Percentiles rank a stretch among this genome's conserved stretches.
Conservation (phyloP, 2,888 invertebrate species). For the Mimachlamys varia region DNA sequence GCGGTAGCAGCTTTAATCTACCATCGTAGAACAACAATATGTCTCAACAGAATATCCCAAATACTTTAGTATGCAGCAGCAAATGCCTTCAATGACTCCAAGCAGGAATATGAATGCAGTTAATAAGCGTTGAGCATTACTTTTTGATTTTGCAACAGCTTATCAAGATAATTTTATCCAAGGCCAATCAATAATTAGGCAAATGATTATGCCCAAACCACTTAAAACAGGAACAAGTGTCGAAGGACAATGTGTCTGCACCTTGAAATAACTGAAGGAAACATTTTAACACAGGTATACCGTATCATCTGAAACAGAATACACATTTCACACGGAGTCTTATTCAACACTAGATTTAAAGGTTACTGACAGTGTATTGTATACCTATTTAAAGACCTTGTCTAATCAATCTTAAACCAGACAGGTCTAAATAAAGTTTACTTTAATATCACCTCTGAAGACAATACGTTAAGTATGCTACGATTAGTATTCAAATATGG, state of each 20-base stretch:
- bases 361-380: not conserved
- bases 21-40: constrained; percentile 50
- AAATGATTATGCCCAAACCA: too few relatives aligned
- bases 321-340: not conserved
- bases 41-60: constrained; percentile 48
- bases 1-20: constrained; percentile 48
- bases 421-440: not conserved
- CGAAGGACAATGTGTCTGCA: too few relatives aligned
- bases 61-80: constrained; percentile 45
- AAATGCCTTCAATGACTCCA: constrained; percentile 36
- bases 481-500: not conserved
- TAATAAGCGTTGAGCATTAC: too few relatives aligned
- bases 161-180: too few relatives aligned
- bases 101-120: not conserved
- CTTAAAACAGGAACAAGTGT: too few relatives aligned
- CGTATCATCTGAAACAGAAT: not conserved
- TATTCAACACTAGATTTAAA: not conserved
- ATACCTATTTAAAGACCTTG: not conserved
- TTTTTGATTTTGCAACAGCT: too few relatives aligned
- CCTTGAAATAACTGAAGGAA: too few relatives aligned
- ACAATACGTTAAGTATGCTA: not conserved
- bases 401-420: not conserved
- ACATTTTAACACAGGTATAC: too few relatives aligned
- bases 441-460: not conserved
- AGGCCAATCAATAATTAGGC: too few relatives aligned